Evolutionary conservation across 2,888 invertebrate species (phyloP).

Genomic region (Drosophila longiperda): DNA sequence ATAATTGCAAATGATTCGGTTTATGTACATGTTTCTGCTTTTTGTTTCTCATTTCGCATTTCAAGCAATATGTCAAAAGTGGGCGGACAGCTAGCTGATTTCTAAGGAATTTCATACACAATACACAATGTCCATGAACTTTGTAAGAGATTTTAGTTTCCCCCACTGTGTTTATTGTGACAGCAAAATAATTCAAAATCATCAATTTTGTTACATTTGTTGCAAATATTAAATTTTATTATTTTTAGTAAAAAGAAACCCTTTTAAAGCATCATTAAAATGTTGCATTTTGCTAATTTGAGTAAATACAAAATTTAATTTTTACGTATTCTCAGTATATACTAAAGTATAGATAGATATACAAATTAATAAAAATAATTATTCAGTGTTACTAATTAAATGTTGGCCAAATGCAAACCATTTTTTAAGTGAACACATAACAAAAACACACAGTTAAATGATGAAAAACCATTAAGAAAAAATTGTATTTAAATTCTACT

Average conservation of each 20-base stretch:
- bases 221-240: neutral
- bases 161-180: neutral
- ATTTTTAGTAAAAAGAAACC: neutral
- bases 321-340: neutral
- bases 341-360: neutral
- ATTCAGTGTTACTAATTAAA: too few relatives aligned
- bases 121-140: conserved; percentile 9
- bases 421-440: too few relatives aligned
- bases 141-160: neutral
- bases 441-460: too few relatives aligned
- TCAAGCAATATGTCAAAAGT: conserved; percentile 34
- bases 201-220: neutral
- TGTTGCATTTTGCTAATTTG: neutral
- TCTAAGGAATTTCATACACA: conserved; percentile 23
- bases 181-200: neutral
- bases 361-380: neutral
- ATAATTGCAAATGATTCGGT: conserved; percentile 22
- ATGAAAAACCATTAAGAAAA: too few relatives aligned
- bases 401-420: too few relatives aligned
- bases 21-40: neutral
- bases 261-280: neutral
- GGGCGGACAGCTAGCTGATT: conserved; percentile 33
- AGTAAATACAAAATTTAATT: neutral
- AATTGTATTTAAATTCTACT: too few relatives aligned
- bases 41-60: conserved; percentile 8